Evolutionary conservation across 2,113 vertebrate species (phyloP).

Genomic region (Oryzias celebensis): DNA sequence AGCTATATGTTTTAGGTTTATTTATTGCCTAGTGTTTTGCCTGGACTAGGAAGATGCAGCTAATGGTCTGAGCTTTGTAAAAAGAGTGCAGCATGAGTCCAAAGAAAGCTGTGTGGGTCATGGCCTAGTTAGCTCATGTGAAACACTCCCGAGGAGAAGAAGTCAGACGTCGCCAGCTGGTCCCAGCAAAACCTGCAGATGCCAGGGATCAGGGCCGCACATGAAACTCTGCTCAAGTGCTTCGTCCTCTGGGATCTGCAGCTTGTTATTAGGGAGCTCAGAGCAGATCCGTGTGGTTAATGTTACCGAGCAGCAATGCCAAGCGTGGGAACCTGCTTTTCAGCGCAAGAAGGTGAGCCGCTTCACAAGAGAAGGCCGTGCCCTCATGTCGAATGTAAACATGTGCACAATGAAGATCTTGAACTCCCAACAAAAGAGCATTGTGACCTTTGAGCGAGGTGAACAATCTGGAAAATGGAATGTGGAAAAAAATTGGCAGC

Average conservation of each 20-base stretch:
- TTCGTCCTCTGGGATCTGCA: constrained; percentile 51
- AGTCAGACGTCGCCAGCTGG: constrained; percentile 15
- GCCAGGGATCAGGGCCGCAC: constrained; percentile 26
- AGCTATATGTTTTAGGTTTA: too few species aligned
- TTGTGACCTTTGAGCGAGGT: constrained; percentile 10
- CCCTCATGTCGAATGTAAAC: constrained; percentile 22
- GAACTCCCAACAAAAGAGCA: constrained; percentile 7
- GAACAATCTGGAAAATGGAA: constrained; percentile 16
- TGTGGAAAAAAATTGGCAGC: background rate
- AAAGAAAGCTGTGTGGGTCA: constrained; percentile 7
- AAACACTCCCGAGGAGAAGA: constrained; percentile 27
- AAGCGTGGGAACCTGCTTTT: constrained; percentile 46
- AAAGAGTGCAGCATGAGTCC: background rate
- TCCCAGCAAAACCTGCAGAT: constrained; percentile 33
- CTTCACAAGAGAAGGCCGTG: constrained; percentile 32
- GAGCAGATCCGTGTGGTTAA: constrained; percentile 33
- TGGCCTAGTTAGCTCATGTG: constrained; percentile 20
- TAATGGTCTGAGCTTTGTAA: constrained; percentile 8
- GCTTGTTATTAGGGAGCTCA: constrained; percentile 26
- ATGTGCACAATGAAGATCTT: constrained; percentile 25
- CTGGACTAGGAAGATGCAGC: constrained; percentile 19
- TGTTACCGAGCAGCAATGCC: constrained; percentile 33
- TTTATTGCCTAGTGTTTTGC: constrained; percentile 7
- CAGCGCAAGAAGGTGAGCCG: constrained; percentile 15
- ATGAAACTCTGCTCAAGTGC: constrained; percentile 28